Percentiles rank a stretch among this genome's conserved stretches.
Conservation (phyloP, 2,797 vertebrate genomes). For the Tympanoctomys barrerae region DNA sequence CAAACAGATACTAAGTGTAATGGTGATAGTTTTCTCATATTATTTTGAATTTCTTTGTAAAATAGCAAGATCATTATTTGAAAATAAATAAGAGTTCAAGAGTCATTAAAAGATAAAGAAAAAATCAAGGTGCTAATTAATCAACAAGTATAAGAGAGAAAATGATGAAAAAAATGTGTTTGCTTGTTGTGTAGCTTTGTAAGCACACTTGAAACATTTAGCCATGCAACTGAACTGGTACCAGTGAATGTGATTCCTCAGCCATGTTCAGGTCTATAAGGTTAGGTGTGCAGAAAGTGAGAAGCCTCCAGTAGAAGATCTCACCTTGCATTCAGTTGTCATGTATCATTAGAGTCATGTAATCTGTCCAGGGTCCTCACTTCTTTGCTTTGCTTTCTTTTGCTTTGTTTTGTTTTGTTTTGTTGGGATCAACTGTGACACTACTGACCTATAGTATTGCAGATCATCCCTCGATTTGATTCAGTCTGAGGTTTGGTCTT, state of each 20-base stretch:
- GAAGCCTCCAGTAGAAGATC: fast-evolving
- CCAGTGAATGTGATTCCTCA: neutral
- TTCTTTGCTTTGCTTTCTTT: neutral
- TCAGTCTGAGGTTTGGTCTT: neutral
- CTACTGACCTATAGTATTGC: neutral
- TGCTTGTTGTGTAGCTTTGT: neutral
- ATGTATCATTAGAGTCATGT: neutral
- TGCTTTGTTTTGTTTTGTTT: neutral
- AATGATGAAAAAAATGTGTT: neutral
- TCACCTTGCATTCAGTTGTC: neutral
- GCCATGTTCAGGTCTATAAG: neutral
- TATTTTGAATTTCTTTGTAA: neutral
- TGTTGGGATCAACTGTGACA: neutral
- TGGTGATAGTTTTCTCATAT: neutral
- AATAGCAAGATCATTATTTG: neutral
- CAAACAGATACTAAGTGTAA: neutral
- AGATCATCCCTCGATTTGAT: neutral
- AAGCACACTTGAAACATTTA: neutral
- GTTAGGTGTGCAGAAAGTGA: neutral
- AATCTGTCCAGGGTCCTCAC: neutral
- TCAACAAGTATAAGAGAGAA: neutral
- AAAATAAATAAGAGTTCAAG: neutral
- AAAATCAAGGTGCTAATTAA: neutral
- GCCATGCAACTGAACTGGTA: neutral
- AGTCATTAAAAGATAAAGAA: neutral